These are phyloP conservation scores for Siphamia tubifer DNA, from an alignment of 2,113 vertebrate genomes.

Conservation along the genomic window DNA sequence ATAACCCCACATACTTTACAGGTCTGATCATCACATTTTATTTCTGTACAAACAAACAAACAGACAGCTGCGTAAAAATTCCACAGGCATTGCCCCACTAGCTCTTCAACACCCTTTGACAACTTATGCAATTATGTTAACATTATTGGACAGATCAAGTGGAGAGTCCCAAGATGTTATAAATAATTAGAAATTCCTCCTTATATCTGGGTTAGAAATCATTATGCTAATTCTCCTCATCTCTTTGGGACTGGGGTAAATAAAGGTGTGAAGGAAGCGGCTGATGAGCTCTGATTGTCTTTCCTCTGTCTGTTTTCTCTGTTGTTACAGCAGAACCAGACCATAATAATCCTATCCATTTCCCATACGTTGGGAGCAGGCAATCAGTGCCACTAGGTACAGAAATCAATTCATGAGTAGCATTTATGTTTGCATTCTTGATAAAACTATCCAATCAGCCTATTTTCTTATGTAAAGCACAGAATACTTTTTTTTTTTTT, in stretches of 20 bases:
- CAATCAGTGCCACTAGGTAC: conserved; percentile 50
- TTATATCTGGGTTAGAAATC: conserved; percentile 84
- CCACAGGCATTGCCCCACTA: conserved; percentile 49
- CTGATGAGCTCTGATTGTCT: conserved; percentile 79
- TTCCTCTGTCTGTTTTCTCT: conserved; percentile 74
- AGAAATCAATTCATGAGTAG: conserved; percentile 39
- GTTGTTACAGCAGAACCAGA: conserved; percentile 75
- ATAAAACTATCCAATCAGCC: conserved; percentile 39
- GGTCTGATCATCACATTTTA: conserved; percentile 34
- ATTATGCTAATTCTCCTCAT: conserved; percentile 81
- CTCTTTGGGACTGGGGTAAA: conserved; percentile 81
- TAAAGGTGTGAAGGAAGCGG: conserved; percentile 79
- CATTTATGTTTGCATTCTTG: conserved; percentile 17
- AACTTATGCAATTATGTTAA: conserved; percentile 85
- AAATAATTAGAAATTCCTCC: conserved; percentile 84
- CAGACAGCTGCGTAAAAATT: conserved; percentile 64
- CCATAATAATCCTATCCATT: conserved; percentile 75
- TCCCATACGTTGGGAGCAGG: conserved; percentile 60
- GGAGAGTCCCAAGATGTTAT: conserved; percentile 82
- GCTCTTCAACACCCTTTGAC: conserved; percentile 71
- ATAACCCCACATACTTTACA: not conserved
- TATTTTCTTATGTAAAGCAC: not conserved
- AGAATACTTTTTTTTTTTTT: not conserved
- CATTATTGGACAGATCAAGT: conserved; percentile 84
- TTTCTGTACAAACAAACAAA: conserved; percentile 31